These are phyloP conservation scores for Desmophyllum pertusum DNA, from an alignment of 92 coral and sea anemone genomes.

Conservation along the genomic window DNA sequence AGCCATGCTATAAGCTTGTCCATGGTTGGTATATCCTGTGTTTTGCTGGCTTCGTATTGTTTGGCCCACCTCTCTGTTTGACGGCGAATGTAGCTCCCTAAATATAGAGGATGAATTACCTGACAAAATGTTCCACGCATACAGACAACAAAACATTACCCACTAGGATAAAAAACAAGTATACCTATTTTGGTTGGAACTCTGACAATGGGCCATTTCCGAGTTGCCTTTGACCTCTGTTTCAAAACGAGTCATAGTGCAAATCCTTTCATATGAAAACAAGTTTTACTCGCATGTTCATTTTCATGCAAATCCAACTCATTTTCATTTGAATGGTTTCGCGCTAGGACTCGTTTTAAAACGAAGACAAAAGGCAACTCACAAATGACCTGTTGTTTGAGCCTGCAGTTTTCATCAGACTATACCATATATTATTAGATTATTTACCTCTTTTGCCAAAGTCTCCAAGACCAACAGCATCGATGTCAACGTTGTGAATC, in stretches of 20 bases:
- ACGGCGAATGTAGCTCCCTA: conserved; percentile 87
- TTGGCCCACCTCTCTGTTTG: conserved; percentile 93
- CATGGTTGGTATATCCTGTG: conserved; percentile 90
- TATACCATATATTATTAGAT: background rate
- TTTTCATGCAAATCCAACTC: too few relatives aligned
- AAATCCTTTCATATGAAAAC: too few relatives aligned
- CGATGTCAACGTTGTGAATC: conserved; percentile 93
- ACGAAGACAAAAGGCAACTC: too few relatives aligned
- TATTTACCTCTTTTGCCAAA: conserved; percentile 86
- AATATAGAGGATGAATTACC: background rate
- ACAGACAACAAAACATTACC: background rate
- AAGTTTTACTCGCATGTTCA: too few relatives aligned
- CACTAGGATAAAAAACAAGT: background rate
- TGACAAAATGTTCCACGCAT: background rate
- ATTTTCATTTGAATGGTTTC: too few relatives aligned
- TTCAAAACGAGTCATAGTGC: too few relatives aligned
- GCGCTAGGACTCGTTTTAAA: too few relatives aligned
- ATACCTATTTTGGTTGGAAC: background rate
- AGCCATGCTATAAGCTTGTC: conserved; percentile 82
- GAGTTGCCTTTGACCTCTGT: too few relatives aligned
- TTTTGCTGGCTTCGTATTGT: conserved; percentile 96
- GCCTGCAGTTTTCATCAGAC: background rate
- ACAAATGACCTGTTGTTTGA: too few relatives aligned
- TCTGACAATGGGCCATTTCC: too few relatives aligned
- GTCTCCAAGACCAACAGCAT: conserved; percentile 81